Evolutionary conservation across 2,113 vertebrate species (phyloP), one percentile per base, ranked within the genome.

Genomic region (Paramisgurnus dabryanus): DNA sequence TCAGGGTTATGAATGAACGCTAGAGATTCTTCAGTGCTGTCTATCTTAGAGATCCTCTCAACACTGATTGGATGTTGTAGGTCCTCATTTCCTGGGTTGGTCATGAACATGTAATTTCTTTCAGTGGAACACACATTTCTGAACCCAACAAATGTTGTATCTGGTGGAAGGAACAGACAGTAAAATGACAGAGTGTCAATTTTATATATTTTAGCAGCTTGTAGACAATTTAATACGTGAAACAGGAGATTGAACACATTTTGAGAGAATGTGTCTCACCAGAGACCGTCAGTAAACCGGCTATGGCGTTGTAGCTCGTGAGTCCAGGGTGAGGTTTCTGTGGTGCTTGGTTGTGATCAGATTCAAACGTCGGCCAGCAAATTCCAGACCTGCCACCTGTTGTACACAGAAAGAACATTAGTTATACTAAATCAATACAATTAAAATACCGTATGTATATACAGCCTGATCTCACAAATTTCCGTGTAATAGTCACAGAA

Each of bases 31-130:
- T 93, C 92, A 4, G 64, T 84, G 84, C 93, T 93, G 85, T 95
- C 86, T 0, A 89, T 12, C 41, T 88, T 75, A 5, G 41, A 83
- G 41, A 95, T 80, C 5, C 84, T 81, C 64, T 91, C 89, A 41
- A 95, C 92, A 2, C 92, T 86, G 18, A 96, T 84, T 0, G 95
- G 95, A 78, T 96, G 95, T 82, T 96, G 95, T 88, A 96, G 88
- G 77, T 96, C 95, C 66, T 96, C 95, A 80, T 93, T 95, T 43
- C 64, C 22, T 1, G 94, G 93, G 84, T 93, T 94, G 69, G 94
- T 95, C 34, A 96, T 90, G 84, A 96, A 96, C 90, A 95, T 91
- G 45, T 92, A 80, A 84, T 93, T 92, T 3, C 63, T 85, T 87
- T 96, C 82, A 6, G 83, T 77, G 7, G 92, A 92, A 80, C 95